A percentile compares a stretch with the other conserved stretches of the same genome.
phyloP scores from a whole-genome alignment of 2,888 invertebrate species.

The Drosophila recens region DNA sequence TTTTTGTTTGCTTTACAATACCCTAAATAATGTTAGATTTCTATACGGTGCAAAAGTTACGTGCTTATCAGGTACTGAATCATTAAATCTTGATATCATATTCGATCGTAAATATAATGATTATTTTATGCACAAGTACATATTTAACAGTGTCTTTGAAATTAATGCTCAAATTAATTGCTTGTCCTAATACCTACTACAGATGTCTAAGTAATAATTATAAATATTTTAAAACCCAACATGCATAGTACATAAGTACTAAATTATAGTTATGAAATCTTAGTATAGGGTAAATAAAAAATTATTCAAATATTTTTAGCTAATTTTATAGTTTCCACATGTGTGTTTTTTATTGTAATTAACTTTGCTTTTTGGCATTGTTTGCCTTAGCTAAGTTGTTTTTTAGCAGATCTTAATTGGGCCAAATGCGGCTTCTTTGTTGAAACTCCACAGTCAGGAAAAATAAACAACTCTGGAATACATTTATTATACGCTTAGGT shows the following conservation, averaged over 20 bases:
- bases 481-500: conserved; percentile 2
- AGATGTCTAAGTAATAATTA: neutral
- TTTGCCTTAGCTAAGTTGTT: conserved; percentile 19
- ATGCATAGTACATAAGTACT: neutral
- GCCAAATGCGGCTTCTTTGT: conserved; percentile 32
- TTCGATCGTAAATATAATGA: conserved; percentile 47
- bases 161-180: conserved; percentile 20
- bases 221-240: conserved; percentile 6
- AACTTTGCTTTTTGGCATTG: conserved; percentile 17
- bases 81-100: conserved; percentile 37
- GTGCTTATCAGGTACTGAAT: conserved; percentile 41
- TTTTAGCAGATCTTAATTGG: conserved; percentile 36
- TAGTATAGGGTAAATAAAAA: neutral
- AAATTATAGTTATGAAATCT: too few relatives aligned
- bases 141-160: neutral
- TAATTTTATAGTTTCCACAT: neutral
- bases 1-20: conserved; percentile 20
- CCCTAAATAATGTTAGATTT: neutral
- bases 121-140: conserved; percentile 45
- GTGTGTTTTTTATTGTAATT: conserved; percentile 7
- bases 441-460: neutral
- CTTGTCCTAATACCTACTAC: neutral
- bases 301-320: neutral
- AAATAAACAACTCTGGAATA: conserved; percentile 5
- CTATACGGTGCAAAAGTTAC: conserved; percentile 7